Percentiles rank a stretch among this genome's conserved stretches.
phyloP scores from a whole-genome alignment of 2,797 vertebrate genomes.

The Tiaroga cobitis region DNA sequence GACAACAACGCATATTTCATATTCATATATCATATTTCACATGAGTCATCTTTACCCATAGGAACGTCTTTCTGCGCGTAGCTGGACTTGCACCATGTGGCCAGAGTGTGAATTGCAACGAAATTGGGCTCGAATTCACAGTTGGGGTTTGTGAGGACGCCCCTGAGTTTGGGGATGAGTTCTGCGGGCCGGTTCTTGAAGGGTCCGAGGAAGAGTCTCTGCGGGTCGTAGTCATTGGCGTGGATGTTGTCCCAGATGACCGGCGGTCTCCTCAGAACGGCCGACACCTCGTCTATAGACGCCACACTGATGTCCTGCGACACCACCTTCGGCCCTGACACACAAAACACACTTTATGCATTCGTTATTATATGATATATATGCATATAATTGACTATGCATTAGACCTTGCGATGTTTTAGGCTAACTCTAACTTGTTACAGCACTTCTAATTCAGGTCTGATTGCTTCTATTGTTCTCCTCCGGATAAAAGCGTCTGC shows the following conservation, averaged over 20 bases:
- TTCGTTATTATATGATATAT: too few species aligned
- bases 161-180: slow-evolving; percentile 91
- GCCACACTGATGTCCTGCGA: slow-evolving; percentile 95
- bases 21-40: too few species aligned
- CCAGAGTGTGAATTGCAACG: slow-evolving; percentile 94
- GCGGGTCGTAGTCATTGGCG: slow-evolving; percentile 98
- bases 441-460: too few species aligned
- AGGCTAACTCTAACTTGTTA: too few species aligned
- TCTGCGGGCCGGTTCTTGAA: slow-evolving; percentile 94
- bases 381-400: too few species aligned
- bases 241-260: slow-evolving; percentile 99
- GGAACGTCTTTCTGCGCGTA: slow-evolving; percentile 85
- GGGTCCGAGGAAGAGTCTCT: slow-evolving; percentile 93
- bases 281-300: slow-evolving; percentile 96
- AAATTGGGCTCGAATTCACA: slow-evolving; percentile 98
- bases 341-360: too few species aligned
- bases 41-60: slow-evolving; percentile 83
- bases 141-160: slow-evolving; percentile 97
- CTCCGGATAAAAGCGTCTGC: too few species aligned
- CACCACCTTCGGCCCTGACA: slow-evolving; percentile 94
- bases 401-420: too few species aligned
- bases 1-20: too few species aligned
- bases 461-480: too few species aligned
- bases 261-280: slow-evolving; percentile 90
- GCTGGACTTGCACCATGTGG: slow-evolving; percentile 93